Conservation (phyloP, 1,140 invertebrate species). For the Semibalanus balanoides region DNA sequence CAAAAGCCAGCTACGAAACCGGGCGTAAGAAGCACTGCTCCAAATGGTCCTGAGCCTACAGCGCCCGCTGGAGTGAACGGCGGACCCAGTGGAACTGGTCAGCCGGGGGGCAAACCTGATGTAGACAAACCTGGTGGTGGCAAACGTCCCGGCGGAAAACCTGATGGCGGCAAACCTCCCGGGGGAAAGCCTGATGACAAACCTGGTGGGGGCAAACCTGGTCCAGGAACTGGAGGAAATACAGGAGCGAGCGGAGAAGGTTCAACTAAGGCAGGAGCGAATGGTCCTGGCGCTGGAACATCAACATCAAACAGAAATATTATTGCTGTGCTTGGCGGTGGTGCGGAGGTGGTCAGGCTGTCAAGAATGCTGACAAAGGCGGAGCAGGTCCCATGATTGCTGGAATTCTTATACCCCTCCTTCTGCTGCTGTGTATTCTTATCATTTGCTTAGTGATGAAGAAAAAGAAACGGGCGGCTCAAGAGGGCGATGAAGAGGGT, state of each 20-base stretch:
- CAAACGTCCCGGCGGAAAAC: too few species aligned
- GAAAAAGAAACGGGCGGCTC: background rate
- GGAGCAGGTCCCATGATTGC: background rate
- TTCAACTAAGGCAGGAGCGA: too few species aligned
- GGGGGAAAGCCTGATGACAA: too few species aligned
- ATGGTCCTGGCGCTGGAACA: too few species aligned
- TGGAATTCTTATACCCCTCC: background rate
- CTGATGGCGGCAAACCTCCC: too few species aligned
- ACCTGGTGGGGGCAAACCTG: too few species aligned
- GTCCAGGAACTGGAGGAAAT: background rate
- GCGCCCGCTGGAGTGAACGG: too few species aligned
- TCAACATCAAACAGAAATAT: too few species aligned
- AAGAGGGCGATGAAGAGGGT: background rate
- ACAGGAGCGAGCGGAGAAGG: background rate
- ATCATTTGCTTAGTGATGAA: background rate
- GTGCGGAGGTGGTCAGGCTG: background rate
- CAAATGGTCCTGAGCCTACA: too few species aligned
- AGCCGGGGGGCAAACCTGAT: too few species aligned
- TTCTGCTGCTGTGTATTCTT: background rate
- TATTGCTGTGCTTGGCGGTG: background rate
- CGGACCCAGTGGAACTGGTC: too few species aligned
- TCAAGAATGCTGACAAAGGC: background rate
- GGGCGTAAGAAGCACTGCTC: background rate
- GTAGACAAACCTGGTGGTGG: too few species aligned
- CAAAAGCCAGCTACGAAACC: background rate